These are phyloP conservation scores for Geotrupes spiniger DNA, from an alignment of 2,888 invertebrate species.

Conservation along the genomic window DNA sequence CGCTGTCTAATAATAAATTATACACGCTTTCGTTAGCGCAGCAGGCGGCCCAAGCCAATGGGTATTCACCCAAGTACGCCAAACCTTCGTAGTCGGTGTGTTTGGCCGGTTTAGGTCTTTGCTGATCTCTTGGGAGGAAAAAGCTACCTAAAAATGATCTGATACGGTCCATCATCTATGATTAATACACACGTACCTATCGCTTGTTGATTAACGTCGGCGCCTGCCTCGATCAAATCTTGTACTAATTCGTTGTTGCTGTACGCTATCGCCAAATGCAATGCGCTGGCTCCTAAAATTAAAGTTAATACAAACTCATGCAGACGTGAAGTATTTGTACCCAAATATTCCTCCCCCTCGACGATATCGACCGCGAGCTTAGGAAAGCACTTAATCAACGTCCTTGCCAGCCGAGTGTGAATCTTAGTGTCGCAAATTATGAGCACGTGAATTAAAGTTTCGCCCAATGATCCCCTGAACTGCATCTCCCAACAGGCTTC, in stretches of 20 bases:
- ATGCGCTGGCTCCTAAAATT: conserved; percentile 78
- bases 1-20: conserved; percentile 87
- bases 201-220: conserved; percentile 89
- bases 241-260: conserved; percentile 94
- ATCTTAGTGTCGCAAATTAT: conserved; percentile 91
- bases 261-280: conserved; percentile 95
- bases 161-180: background rate
- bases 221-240: conserved; percentile 88
- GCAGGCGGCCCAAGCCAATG: conserved; percentile 96
- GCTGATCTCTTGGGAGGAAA: conserved; percentile 94
- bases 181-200: conserved; percentile 68
- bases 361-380: conserved; percentile 90
- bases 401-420: conserved; percentile 77
- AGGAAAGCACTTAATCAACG: conserved; percentile 87
- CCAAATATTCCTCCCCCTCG: conserved; percentile 96
- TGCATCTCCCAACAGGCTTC: conserved; percentile 98
- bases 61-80: conserved; percentile 96
- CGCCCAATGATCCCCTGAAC: conserved; percentile 91
- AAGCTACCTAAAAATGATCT: conserved; percentile 65
- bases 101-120: conserved; percentile 70
- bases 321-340: too few relatives aligned
- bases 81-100: conserved; percentile 94
- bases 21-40: conserved; percentile 97
- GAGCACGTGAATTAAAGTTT: conserved; percentile 90
- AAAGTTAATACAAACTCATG: too few relatives aligned